Evolutionary conservation across 2,888 invertebrate species (phyloP).

Genomic region (Adineta ricciae): DNA sequence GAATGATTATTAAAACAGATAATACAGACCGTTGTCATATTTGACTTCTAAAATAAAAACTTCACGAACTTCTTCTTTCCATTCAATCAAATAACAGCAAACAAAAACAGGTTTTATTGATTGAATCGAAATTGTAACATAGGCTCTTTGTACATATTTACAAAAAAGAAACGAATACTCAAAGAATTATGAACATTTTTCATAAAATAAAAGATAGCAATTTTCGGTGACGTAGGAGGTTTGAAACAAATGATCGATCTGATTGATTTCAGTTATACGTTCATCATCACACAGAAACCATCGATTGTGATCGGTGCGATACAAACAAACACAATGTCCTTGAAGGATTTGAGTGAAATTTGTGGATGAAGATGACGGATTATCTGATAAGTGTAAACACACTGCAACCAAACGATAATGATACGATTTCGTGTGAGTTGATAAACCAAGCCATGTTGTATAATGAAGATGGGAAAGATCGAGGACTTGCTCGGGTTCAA

Average conservation of each 20-base stretch:
- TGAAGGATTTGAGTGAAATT: background rate
- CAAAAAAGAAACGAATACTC: background rate
- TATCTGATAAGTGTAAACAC: background rate
- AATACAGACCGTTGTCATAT: background rate
- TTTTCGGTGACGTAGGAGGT: background rate
- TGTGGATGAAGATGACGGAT: background rate
- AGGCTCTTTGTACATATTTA: background rate
- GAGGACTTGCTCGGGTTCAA: background rate
- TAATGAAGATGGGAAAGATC: background rate
- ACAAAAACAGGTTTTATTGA: background rate
- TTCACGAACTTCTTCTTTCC: background rate
- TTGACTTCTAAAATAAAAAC: background rate
- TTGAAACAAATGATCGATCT: background rate
- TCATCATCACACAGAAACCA: conserved; percentile 7
- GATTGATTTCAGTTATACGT: background rate
- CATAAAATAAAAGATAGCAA: conserved; percentile 17
- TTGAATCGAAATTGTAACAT: background rate
- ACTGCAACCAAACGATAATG: background rate
- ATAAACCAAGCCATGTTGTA: background rate
- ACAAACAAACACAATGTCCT: background rate
- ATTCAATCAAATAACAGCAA: no score
- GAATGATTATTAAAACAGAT: conserved; percentile 16
- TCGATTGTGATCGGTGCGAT: background rate
- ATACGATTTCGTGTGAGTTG: background rate
- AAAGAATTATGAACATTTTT: background rate